Evolutionary conservation across 2,888 invertebrate genomes (phyloP).

Genomic region (Caenorhabditis sp.): DNA sequence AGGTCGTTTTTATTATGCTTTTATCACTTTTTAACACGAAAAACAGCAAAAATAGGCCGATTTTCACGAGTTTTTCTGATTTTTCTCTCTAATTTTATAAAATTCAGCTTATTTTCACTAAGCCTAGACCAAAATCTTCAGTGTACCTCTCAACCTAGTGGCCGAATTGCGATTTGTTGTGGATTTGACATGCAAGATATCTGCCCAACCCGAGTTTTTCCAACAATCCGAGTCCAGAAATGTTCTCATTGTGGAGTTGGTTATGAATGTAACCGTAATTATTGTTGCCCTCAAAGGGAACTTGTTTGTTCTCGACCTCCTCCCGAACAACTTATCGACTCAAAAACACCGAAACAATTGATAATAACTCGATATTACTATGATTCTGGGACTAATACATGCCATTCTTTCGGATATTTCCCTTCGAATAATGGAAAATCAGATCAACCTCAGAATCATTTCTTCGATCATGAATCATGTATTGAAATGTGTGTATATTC

Average conservation of each 20-base stretch:
- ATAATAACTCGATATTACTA: conserved; percentile 35
- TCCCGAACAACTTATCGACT: conserved; percentile 1
- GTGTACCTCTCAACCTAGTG: conserved; percentile 14
- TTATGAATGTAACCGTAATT: conserved; percentile 36
- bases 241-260: conserved; percentile 30
- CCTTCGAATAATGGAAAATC: conserved; percentile 14
- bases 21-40: too few relatives aligned
- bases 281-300: conserved; percentile 38
- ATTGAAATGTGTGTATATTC: conserved; percentile 35
- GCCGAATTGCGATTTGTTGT: conserved; percentile 25
- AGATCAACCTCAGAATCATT: conserved; percentile 45
- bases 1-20: too few relatives aligned
- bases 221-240: conserved; percentile 28
- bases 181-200: conserved; percentile 28
- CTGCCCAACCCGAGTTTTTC: conserved; percentile 32
- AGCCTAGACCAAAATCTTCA: too few relatives aligned
- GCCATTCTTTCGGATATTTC: conserved; percentile 43
- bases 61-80: too few relatives aligned
- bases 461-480: conserved; percentile 39
- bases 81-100: too few relatives aligned
- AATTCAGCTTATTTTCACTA: too few relatives aligned
- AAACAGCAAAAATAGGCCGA: too few relatives aligned
- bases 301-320: conserved; percentile 25
- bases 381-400: conserved; percentile 40
- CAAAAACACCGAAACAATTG: not conserved